Conservation (phyloP, 2,113 vertebrate species). For the Onychostruthus taczanowskii region DNA sequence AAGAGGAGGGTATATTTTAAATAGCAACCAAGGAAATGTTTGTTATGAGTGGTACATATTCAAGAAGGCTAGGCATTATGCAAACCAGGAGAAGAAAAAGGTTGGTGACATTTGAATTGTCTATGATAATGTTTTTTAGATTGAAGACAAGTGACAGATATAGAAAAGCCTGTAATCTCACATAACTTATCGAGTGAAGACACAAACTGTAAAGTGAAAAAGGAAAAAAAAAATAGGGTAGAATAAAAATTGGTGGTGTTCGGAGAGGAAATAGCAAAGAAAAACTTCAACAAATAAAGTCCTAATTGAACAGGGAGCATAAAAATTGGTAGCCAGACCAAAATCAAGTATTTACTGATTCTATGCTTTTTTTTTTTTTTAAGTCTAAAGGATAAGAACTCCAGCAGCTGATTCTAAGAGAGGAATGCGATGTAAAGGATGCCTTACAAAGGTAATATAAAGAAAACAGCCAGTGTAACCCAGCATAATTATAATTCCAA, state of each 20-base stretch:
- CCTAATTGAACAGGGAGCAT: not conserved
- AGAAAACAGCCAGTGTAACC: not conserved
- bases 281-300: not conserved
- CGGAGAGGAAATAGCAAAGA: not conserved
- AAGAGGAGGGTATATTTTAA: not conserved
- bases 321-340: not conserved
- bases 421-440: not conserved
- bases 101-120: not conserved
- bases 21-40: not conserved
- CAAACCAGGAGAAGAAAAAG: not conserved
- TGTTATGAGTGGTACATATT: not conserved
- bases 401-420: not conserved
- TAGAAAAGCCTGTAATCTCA: not conserved
- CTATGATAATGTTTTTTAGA: not conserved
- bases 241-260: not conserved
- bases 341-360: not conserved
- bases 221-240: not conserved
- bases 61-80: not conserved
- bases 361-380: not conserved
- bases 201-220: not conserved
- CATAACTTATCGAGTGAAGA: not conserved
- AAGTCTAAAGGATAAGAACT: not conserved
- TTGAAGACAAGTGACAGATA: not conserved
- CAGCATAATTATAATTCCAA: not conserved
- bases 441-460: not conserved